Evolutionary conservation across 2,113 vertebrate species (phyloP).

Genomic region (Stigmatopora argus): DNA sequence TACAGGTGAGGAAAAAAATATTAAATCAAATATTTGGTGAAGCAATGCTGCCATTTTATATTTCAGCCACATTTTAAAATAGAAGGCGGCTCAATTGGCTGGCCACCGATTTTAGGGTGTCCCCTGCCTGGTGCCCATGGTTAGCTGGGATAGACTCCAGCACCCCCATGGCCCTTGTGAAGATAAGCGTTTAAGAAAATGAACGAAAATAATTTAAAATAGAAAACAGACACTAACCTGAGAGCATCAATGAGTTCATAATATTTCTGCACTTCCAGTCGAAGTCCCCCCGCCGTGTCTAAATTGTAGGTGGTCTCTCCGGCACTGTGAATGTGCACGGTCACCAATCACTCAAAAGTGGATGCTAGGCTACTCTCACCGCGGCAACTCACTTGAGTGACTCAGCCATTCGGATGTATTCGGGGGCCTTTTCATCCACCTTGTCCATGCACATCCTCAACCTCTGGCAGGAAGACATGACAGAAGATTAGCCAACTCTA

Average conservation of each 20-base stretch:
- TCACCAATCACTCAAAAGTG: not conserved
- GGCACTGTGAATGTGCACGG: constrained; percentile 66
- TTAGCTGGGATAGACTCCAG: too few species aligned
- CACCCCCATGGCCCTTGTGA: too few species aligned
- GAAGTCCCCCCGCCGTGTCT: constrained; percentile 79
- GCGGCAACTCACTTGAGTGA: constrained; percentile 83
- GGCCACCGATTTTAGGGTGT: too few species aligned
- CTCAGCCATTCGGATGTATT: constrained; percentile 90
- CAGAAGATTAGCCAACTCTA: too few species aligned
- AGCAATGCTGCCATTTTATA: too few species aligned
- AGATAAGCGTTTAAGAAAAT: too few species aligned
- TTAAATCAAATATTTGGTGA: too few species aligned
- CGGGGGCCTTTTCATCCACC: constrained; percentile 89
- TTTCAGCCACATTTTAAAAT: too few species aligned
- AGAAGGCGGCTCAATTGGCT: too few species aligned
- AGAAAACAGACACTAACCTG: constrained; percentile 72
- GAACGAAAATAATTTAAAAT: not conserved
- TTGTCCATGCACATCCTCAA: constrained; percentile 89
- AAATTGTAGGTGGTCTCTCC: constrained; percentile 89
- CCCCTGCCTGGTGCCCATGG: too few species aligned
- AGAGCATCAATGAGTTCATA: constrained; percentile 92
- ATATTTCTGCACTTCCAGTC: constrained; percentile 90
- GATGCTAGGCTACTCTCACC: too few species aligned
- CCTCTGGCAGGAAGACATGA: constrained; percentile 73
- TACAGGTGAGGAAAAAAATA: too few species aligned